Conservation (phyloP, 2,797 vertebrate genomes). For the Anguilla anguilla region DNA sequence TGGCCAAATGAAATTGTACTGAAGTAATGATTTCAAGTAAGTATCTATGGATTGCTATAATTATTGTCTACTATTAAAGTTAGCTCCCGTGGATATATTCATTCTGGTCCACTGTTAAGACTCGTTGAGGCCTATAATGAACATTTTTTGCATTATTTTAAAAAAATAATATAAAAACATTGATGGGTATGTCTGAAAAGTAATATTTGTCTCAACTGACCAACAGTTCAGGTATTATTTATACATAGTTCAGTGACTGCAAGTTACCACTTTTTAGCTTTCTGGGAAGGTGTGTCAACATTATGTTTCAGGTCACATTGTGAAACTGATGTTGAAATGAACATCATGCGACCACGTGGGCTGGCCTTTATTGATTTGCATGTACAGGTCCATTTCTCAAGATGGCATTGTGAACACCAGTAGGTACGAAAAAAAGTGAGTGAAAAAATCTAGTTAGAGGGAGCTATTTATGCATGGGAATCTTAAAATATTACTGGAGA, state of each 20-base stretch:
- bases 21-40: neutral
- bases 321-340: too few relatives aligned
- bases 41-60: neutral
- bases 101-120: neutral
- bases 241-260: neutral
- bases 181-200: neutral
- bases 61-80: conserved; percentile 1
- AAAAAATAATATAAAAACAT: neutral
- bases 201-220: too few relatives aligned
- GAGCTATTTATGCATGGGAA: too few relatives aligned
- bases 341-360: neutral
- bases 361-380: neutral
- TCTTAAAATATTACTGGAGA: too few relatives aligned
- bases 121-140: neutral
- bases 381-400: neutral
- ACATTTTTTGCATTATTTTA: neutral
- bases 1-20: neutral
- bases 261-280: neutral
- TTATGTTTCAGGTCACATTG: too few relatives aligned
- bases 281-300: neutral
- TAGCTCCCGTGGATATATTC: neutral
- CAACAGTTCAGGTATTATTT: too few relatives aligned
- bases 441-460: too few relatives aligned
- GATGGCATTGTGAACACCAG: too few relatives aligned
- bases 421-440: too few relatives aligned